Evolutionary conservation across 1,140 invertebrate species (phyloP).

Genomic region (Bombyx mori): DNA sequence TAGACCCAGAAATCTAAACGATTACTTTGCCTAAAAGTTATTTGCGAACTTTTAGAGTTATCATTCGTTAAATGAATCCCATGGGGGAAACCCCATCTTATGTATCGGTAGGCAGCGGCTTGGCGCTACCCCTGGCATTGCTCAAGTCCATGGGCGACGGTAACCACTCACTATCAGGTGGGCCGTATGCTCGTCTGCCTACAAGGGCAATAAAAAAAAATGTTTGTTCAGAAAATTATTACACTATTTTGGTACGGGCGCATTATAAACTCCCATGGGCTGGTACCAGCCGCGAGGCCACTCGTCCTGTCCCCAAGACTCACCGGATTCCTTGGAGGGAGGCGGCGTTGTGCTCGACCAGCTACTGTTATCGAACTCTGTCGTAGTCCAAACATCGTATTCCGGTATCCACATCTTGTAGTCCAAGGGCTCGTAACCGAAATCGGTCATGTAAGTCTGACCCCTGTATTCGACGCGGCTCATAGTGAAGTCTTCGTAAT

Average conservation of each 20-base stretch:
- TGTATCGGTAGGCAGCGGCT: background rate
- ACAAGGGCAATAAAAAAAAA: background rate
- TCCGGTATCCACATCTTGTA: slow-evolving; percentile 30
- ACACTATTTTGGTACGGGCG: background rate
- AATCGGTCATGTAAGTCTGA: slow-evolving; percentile 20
- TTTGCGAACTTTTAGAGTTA: background rate
- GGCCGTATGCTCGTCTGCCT: too few species aligned
- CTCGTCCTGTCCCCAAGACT: background rate
- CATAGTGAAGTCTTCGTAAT: slow-evolving; percentile 38
- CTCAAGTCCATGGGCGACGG: too few species aligned
- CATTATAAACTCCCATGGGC: background rate
- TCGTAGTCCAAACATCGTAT: slow-evolving; percentile 36
- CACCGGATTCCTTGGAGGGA: slow-evolving; percentile 5
- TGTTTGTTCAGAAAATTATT: background rate
- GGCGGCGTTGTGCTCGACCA: slow-evolving; percentile 9
- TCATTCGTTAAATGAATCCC: background rate
- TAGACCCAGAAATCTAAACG: too few species aligned
- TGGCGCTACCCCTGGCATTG: too few species aligned
- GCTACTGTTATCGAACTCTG: slow-evolving; percentile 10
- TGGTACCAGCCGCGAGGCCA: background rate
- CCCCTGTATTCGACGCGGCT: slow-evolving; percentile 31
- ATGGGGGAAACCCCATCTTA: background rate
- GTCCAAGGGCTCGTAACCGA: slow-evolving; percentile 38
- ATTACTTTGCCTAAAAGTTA: too few species aligned
- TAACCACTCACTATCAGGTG: too few species aligned